Base-by-base conservation (phyloP, 30 jellyfish, hydroid and myxozoan genomes). In the Nemopilema nomurai region DNA sequence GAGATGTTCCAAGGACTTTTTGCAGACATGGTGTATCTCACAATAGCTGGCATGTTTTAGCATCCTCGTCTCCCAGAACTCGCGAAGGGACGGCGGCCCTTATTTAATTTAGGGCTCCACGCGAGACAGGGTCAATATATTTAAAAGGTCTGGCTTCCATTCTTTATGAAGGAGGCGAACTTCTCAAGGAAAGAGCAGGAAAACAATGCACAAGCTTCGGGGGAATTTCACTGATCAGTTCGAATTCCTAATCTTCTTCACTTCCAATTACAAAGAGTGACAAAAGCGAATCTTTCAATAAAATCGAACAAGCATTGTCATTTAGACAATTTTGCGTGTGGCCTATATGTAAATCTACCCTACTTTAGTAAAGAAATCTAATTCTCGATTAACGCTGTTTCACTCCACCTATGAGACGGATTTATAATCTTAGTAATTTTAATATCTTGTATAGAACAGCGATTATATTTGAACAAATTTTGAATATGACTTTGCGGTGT, bases 251-350 rank as follows among this genome's bases (percentile, higher is more conserved):
- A 41, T 41, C 57, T 41, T 13, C 13, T 41, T 41, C 57, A 6
- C 13, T 41, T 41, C 57, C 57, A 41, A 41, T 41, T 41, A 41
- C 57, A 6, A 3, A 13, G 6, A 41, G 57, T 41, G 57, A 41
- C 57, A 41, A 41, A 41, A 41, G 57, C 57, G 13, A 41, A 41
- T 13, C 57, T 13, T 41, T 41, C 57, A 41, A 41, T 41, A 41
- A 41, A 41, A 41, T 41, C 6, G 9, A 41, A 41, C 57, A 41
- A 13, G 57, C 57, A 41, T 41, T 41, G 57, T 41, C 57, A 41
- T 41, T 41, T 41, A 71, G 81, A 71, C 81, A 25, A 28, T 71
- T 26, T 71, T 71, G 41, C 28, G 81, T 52, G 81, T 71, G 81
- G 81, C 65, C 81, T 27, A 71, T 71, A 28, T 16, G 41, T 23